Conservation (phyloP, 1,140 invertebrate genomes). For the Spodoptera frugiperda region DNA sequence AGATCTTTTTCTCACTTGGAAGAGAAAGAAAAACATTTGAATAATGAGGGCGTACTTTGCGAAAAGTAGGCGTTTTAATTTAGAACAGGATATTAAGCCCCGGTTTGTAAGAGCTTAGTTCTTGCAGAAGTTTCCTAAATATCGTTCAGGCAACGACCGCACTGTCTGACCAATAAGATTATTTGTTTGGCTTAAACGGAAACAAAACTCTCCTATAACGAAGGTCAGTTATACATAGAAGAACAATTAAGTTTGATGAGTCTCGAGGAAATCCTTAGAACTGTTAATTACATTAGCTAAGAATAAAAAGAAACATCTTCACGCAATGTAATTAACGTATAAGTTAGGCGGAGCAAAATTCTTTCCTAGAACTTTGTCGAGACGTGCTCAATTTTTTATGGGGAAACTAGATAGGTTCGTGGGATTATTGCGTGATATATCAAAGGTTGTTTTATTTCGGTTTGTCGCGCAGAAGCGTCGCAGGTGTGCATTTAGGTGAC, state of each 20-base stretch:
- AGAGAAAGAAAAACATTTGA: slow-evolving; percentile 5
- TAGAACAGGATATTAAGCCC: no score
- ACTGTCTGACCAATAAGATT: no score
- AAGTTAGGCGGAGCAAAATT: neutral
- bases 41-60: slow-evolving; percentile 6
- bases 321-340: slow-evolving; percentile 11
- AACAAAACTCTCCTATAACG: no score
- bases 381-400: slow-evolving; percentile 10
- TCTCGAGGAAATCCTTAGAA: neutral
- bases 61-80: no score
- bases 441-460: slow-evolving; percentile 39
- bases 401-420: neutral
- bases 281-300: slow-evolving; percentile 32
- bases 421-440: neutral
- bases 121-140: no score
- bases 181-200: no score
- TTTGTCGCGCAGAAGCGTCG: slow-evolving; percentile 23
- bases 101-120: no score
- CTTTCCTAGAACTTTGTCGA: neutral
- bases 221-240: neutral
- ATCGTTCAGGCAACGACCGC: neutral
- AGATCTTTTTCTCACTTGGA: slow-evolving; percentile 14
- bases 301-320: slow-evolving; percentile 20
- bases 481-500: slow-evolving; percentile 51
- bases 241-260: slow-evolving; percentile 11